Conservation (phyloP, 2,797 vertebrate species). For the Adrianichthys oophorus region DNA sequence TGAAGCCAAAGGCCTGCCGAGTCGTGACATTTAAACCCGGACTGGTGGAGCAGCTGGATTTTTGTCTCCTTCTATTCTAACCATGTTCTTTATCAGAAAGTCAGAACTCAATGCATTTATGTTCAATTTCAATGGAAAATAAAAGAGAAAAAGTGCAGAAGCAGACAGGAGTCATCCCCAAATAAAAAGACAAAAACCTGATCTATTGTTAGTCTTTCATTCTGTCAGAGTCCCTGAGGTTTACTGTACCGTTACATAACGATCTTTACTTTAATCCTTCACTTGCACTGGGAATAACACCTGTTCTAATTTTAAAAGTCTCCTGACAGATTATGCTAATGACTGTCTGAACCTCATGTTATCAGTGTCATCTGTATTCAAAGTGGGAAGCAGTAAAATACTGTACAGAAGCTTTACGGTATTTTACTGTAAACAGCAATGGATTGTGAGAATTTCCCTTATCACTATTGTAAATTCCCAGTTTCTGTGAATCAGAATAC, state of each 20-base stretch:
- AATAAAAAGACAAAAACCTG: constrained; percentile 7
- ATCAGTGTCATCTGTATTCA: constrained; percentile 68
- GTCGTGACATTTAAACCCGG: constrained; percentile 62
- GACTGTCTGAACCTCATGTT: constrained; percentile 54
- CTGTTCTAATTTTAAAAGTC: constrained; percentile 49
- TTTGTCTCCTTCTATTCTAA: constrained; percentile 38
- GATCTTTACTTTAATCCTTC: constrained; percentile 56
- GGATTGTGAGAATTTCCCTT: constrained; percentile 1
- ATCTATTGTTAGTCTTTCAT: constrained; percentile 17
- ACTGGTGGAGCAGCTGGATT: constrained; percentile 53
- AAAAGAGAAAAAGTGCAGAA: no score
- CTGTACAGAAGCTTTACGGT: constrained; percentile 29
- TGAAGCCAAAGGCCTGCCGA: constrained; percentile 46
- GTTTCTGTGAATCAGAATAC: no score
- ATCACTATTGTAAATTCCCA: no score
- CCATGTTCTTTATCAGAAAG: constrained; percentile 6
- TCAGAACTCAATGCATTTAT: constrained; percentile 10
- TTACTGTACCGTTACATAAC: constrained; percentile 30
- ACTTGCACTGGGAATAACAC: constrained; percentile 34
- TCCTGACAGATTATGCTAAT: constrained; percentile 62
- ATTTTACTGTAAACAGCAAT: constrained; percentile 33
- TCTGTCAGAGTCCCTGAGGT: constrained; percentile 23
- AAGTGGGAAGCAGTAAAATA: constrained; percentile 38
- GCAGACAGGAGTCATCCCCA: not conserved
- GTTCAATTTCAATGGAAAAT: no score